phyloP scores from a whole-genome alignment of 2,888 invertebrate species.

The Himalopsyche anomala region DNA sequence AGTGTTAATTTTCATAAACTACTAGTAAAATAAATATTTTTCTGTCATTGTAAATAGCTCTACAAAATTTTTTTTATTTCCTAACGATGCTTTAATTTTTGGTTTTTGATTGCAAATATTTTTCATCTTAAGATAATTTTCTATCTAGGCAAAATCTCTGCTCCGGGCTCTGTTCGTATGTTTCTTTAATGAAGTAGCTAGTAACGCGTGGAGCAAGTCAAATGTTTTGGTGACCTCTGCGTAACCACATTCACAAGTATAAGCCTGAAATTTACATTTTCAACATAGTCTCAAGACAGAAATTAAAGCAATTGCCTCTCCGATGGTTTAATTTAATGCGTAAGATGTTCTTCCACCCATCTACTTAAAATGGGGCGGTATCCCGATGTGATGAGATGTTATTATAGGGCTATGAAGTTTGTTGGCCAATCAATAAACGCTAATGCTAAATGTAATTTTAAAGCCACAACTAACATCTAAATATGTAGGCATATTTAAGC shows the following conservation, averaged over 20 bases:
- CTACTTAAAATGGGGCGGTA: slow-evolving; percentile 9
- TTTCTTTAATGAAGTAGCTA: slow-evolving; percentile 6
- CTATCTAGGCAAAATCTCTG: too few species aligned
- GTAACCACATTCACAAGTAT: slow-evolving; percentile 28
- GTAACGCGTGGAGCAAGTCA: slow-evolving; percentile 4
- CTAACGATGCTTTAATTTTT: too few species aligned
- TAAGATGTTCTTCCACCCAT: slow-evolving; percentile 8
- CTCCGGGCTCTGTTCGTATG: not conserved
- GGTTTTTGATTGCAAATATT: too few species aligned
- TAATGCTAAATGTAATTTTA: too few species aligned
- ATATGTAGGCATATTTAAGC: too few species aligned
- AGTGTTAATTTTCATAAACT: too few species aligned
- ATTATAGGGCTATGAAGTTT: not conserved
- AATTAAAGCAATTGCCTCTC: slow-evolving; percentile 37
- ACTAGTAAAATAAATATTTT: too few species aligned
- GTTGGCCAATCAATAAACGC: not conserved
- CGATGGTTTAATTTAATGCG: slow-evolving; percentile 38
- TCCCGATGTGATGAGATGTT: not conserved
- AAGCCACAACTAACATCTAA: too few species aligned
- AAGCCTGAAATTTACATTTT: slow-evolving; percentile 40
- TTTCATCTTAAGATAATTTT: too few species aligned
- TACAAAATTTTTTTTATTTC: too few species aligned
- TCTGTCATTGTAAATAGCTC: too few species aligned
- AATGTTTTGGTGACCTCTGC: slow-evolving; percentile 32
- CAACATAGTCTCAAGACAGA: slow-evolving; percentile 27